phyloP scores from a whole-genome alignment of 2,113 vertebrate species.

The Stigmatopora nigra region DNA sequence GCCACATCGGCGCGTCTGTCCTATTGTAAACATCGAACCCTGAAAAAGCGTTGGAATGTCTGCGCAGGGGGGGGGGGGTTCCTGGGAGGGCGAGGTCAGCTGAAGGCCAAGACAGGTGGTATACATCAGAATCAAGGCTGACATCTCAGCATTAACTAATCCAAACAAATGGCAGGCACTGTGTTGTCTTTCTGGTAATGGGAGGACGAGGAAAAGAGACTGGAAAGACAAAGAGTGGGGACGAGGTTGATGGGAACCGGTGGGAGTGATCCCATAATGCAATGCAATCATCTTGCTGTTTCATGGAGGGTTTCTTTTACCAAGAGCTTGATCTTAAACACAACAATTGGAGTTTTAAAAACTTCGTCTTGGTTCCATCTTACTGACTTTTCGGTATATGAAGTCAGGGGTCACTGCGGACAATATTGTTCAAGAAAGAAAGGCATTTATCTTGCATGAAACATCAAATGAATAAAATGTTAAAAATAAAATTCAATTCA shows the following conservation, averaged over 20 bases:
- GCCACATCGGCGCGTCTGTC: conserved; percentile 43
- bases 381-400: no score
- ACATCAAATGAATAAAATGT: no score
- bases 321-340: no score
- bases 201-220: conserved; percentile 27
- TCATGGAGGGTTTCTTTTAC: not conserved
- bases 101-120: conserved; percentile 74
- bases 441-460: no score
- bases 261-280: conserved; percentile 26
- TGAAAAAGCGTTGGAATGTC: conserved; percentile 71
- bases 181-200: conserved; percentile 36
- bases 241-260: conserved; percentile 21
- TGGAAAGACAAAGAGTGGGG: conserved; percentile 4
- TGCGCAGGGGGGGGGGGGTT: conserved; percentile 67
- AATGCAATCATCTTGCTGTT: conserved; percentile 20
- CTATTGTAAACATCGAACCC: conserved; percentile 68
- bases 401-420: no score
- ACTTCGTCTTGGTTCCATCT: no score
- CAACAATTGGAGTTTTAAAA: no score
- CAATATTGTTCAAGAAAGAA: no score
- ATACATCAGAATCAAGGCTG: conserved; percentile 69
- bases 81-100: conserved; percentile 65
- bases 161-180: conserved; percentile 63
- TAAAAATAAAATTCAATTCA: no score
- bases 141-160: conserved; percentile 70